Evolutionary conservation across 2,888 invertebrate genomes (phyloP).

Genomic region (Drosophila pseudotalamancana): DNA sequence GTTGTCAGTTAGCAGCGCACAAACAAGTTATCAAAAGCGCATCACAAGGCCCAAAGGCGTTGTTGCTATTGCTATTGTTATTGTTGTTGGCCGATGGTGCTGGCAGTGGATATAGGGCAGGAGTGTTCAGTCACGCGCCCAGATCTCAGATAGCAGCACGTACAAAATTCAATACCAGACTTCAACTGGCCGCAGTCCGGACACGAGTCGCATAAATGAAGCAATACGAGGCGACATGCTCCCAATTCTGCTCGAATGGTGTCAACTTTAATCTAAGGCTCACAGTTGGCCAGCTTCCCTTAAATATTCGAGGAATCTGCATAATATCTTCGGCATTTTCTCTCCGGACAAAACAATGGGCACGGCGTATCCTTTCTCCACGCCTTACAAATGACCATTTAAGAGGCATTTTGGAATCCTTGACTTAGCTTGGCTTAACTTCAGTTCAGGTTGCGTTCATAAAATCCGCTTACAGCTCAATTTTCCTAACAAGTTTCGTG

Average conservation of each 20-base stretch:
- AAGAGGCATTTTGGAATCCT: constrained; percentile 20
- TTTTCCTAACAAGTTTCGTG: constrained; percentile 32
- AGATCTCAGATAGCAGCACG: constrained; percentile 59
- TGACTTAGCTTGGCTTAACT: constrained; percentile 29
- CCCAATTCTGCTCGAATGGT: constrained; percentile 13
- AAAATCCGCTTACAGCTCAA: constrained; percentile 48
- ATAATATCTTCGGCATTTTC: constrained; percentile 37
- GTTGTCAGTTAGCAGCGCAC: constrained; percentile 29
- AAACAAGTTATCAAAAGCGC: constrained; percentile 77
- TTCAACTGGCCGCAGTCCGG: constrained; percentile 21
- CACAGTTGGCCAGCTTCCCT: constrained; percentile 1
- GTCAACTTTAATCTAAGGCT: constrained; percentile 42
- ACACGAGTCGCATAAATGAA: constrained; percentile 48
- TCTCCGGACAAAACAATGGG: constrained; percentile 24
- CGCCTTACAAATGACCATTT: constrained; percentile 25
- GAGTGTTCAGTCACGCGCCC: constrained; percentile 55
- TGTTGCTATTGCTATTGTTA: constrained; percentile 11
- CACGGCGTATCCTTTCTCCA: not conserved
- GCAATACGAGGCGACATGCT: constrained; percentile 17
- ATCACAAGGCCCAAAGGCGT: constrained; percentile 45
- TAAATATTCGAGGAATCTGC: constrained; percentile 42
- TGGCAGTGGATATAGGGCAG: constrained; percentile 6
- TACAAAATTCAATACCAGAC: constrained; percentile 47
- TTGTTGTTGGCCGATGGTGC: not conserved
- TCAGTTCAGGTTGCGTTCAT: constrained; percentile 18